phyloP scores from a whole-genome alignment of 2,113 vertebrate genomes.

The Actenoides lindsayi region DNA sequence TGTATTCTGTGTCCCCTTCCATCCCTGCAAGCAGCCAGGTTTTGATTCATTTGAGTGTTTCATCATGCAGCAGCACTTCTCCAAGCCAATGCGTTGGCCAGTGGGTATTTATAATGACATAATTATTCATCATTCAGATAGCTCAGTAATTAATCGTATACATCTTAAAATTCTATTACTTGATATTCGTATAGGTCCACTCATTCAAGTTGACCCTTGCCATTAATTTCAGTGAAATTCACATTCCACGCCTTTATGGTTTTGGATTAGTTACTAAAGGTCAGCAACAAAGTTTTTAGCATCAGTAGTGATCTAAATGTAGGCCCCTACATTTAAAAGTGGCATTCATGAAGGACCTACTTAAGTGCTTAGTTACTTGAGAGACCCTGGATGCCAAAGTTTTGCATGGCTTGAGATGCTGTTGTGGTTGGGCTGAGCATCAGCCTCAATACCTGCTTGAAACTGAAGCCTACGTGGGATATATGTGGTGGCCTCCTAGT shows the following conservation, averaged over 20 bases:
- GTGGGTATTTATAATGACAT: not conserved
- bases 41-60: not conserved
- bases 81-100: not conserved
- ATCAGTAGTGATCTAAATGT: not conserved
- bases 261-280: not conserved
- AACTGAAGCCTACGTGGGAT: accelerated
- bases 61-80: not conserved
- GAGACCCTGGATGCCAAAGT: not conserved
- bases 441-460: not conserved
- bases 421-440: not conserved
- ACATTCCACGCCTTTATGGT: not conserved
- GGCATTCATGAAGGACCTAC: not conserved
- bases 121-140: not conserved
- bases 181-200: not conserved
- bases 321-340: not conserved
- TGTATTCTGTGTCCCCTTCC: not conserved
- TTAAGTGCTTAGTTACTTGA: not conserved
- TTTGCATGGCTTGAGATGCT: not conserved
- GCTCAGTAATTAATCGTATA: not conserved
- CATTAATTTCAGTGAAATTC: not conserved
- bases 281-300: not conserved
- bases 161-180: not conserved
- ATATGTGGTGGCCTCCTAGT: not conserved
- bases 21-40: not conserved
- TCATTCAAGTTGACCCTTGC: not conserved